Base-by-base conservation (phyloP, 2,888 invertebrate species). In the Nymphalis c-album region DNA sequence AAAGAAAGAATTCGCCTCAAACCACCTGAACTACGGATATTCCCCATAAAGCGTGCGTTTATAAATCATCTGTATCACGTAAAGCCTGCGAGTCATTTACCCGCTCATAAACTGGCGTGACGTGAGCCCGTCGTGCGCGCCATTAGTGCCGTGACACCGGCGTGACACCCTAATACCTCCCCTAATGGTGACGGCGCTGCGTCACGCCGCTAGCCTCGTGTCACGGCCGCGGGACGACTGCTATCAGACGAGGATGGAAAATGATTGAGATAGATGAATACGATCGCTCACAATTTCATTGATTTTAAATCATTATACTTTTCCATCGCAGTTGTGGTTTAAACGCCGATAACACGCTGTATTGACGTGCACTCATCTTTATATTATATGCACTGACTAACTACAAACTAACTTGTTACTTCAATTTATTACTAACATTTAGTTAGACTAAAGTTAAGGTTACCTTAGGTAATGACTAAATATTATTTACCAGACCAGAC, bases 81-180 rank as follows among this genome's bases (percentile, higher is more conserved):
- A 55, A 64, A 60, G 50, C 64, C 35, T 63, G 57, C 53, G 61
- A 64, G 64, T 64, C 59, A 65, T 69, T 69, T 65, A 59, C 69
- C 48, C 60, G 26, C 59, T 65, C 64, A 63, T 69, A 69, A 69
- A 65, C 51, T 63, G 53, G 55, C 61, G 59, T 66, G 66, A 60
- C 69, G 66, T 66, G 48, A 66, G 59, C 68, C 60, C 51, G 63
- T 55, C 55, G 53, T 50, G 64, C 48, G 63, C 63, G 60, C 67
- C 67, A 68, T 69, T 69, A 69, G 65, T 62, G 60, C 60, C 50
- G 65, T 62, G 63, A 67, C 62, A 62, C 62, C 62, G 45, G 26
- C 64, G 64, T 60, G 63, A 63, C 67, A 51, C 63, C 59, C 63
- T 59, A 60, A 63, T 60, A 66, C 65, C 60, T 63, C 63, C 31